Evolutionary conservation across 2,888 invertebrate species (phyloP).

Genomic region (Coelogynopora nodosa): DNA sequence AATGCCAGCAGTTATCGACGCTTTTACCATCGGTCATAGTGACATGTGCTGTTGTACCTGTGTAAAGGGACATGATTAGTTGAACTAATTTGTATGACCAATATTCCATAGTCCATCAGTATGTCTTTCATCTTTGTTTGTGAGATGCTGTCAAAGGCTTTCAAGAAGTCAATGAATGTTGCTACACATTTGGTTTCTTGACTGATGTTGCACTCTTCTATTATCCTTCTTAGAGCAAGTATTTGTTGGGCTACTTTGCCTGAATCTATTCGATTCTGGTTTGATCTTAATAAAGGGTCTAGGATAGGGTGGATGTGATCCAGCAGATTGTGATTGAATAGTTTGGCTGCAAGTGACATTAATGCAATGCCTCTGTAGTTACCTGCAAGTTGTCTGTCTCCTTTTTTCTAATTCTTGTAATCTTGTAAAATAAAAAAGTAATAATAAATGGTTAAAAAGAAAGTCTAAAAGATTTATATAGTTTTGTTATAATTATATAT

Average conservation of each 20-base stretch:
- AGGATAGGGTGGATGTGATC: not conserved
- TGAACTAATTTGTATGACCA: not conserved
- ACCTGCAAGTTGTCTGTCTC: not conserved
- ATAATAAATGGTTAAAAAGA: too few relatives aligned
- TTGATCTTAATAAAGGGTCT: not conserved
- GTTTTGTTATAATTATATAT: too few relatives aligned
- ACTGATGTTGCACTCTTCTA: conserved; percentile 17
- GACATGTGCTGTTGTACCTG: not conserved
- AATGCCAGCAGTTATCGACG: too few relatives aligned
- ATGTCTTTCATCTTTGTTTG: conserved; percentile 8
- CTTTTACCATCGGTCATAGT: too few relatives aligned
- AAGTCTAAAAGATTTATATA: too few relatives aligned
- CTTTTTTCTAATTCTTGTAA: not conserved
- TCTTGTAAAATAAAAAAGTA: too few relatives aligned
- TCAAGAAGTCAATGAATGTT: conserved; percentile 18
- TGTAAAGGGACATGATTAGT: not conserved
- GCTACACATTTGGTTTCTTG: conserved; percentile 5
- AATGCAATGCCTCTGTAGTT: conserved; percentile 11
- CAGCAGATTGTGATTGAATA: not conserved
- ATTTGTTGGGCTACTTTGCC: conserved; percentile 26
- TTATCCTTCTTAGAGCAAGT: conserved; percentile 7
- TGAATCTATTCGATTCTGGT: not conserved
- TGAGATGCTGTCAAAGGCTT: conserved; percentile 5
- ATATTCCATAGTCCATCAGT: too few relatives aligned
- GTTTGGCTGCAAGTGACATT: conserved; percentile 17